phyloP scores from a whole-genome alignment of 2,113 vertebrate species.

The Trichechus manatus region DNA sequence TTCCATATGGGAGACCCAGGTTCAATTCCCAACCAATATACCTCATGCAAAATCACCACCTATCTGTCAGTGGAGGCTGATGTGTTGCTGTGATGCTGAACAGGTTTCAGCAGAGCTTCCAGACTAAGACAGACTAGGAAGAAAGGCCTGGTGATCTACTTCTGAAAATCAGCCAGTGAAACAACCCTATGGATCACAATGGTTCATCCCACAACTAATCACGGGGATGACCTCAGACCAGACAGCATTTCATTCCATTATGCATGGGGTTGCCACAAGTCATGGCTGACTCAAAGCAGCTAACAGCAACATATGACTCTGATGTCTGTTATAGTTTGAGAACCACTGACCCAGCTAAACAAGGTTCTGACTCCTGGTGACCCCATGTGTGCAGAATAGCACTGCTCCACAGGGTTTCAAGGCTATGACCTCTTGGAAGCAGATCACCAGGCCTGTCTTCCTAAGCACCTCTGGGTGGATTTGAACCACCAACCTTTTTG shows the following conservation, averaged over 20 bases:
- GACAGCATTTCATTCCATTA: not conserved
- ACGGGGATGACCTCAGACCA: not conserved
- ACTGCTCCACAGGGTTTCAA: not conserved
- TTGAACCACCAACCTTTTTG: not conserved
- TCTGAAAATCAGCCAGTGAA: not conserved
- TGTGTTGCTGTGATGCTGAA: not conserved
- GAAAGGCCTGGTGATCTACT: not conserved
- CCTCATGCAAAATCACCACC: not conserved
- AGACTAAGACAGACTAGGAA: not conserved
- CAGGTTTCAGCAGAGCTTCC: not conserved
- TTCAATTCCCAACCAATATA: not conserved
- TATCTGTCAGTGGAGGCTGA: not conserved
- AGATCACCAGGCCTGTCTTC: not conserved
- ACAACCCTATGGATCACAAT: not conserved
- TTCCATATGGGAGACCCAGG: not conserved
- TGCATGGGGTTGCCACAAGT: not conserved
- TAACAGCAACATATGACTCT: not conserved
- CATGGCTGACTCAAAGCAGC: not conserved
- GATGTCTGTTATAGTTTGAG: not conserved
- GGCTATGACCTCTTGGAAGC: not conserved
- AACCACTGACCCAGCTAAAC: not conserved
- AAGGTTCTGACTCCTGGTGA: not conserved
- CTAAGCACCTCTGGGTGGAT: not conserved
- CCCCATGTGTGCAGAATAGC: not conserved
- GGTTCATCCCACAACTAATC: not conserved